phyloP scores from a whole-genome alignment of 37 sponge, comb jelly and placozoan genomes.

The Ephydatia muelleri region DNA sequence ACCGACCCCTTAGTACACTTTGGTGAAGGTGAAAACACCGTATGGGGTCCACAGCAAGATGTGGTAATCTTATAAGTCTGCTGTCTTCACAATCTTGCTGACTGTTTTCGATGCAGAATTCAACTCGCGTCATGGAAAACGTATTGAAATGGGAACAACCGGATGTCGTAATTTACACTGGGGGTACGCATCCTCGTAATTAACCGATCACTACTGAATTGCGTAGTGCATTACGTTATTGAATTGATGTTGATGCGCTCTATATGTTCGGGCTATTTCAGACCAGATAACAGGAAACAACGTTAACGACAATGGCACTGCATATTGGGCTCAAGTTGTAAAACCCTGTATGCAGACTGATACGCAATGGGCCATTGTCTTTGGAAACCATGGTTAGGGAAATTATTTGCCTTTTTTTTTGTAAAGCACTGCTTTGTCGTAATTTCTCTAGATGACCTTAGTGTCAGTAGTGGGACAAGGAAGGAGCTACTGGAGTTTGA shows the following conservation, averaged over 20 bases:
- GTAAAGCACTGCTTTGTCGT: too few species aligned
- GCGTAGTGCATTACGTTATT: neutral
- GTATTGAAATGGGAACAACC: constrained; percentile 47
- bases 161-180: constrained; percentile 56
- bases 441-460: constrained; percentile 21
- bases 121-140: constrained; percentile 56
- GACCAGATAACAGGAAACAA: constrained; percentile 64
- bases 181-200: neutral
- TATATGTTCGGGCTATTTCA: constrained; percentile 6
- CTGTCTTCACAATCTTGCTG: neutral
- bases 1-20: constrained; percentile 57
- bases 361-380: constrained; percentile 60
- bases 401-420: neutral
- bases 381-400: constrained; percentile 62
- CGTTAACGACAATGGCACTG: constrained; percentile 54
- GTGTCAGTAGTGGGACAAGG: constrained; percentile 24
- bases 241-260: neutral
- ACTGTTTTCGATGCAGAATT: constrained; percentile 28
- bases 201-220: neutral
- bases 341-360: constrained; percentile 35
- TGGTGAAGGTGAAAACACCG: constrained; percentile 59
- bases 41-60: constrained; percentile 65
- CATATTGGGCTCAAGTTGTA: constrained; percentile 48
- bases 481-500: constrained; percentile 25
- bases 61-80: constrained; percentile 5